Base-by-base conservation (phyloP, 2,797 vertebrate species). In the Pampus argenteus region DNA sequence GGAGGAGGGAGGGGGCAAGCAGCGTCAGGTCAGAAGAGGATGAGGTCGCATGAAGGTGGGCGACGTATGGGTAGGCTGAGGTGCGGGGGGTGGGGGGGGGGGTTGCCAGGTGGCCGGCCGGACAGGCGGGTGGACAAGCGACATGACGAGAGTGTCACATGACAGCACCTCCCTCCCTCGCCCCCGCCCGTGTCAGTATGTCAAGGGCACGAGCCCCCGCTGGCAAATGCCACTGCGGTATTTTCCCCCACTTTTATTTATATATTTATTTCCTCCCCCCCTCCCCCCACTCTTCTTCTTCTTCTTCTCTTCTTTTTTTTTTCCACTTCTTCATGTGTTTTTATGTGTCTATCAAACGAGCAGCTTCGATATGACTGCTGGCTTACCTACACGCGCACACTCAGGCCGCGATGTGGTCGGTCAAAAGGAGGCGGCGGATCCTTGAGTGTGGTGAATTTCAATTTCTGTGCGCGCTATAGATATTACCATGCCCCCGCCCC, bases 101-200 rank as follows among this genome's bases (percentile, higher is more conserved):
- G 50, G 76, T 64, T 90, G 96, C 96, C 96, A 98, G 97, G 97
- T 97, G 96, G 95, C 76, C 38, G 36, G 74, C 70, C 23, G 51
- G 77, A 57, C 56, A 47, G 51, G 59, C 55, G 36, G 62, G 71
- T 56, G 55, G 85, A 74, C 76, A 52, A 95, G 95, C 93, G 88
- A 95, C n/a, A 95, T 96, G 94, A 96, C 95, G 96, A 79, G 93
- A 94, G 94, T 96, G 96, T 96, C 96, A 97, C 95, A 95, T 97
- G 96, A 95, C 95, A 93, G 89, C 79, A 81, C 48, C 13, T 25
- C 36, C 29, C 63, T 15, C 56, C 29, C 73, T 71, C 42, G 40
- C 49, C 66, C 62, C 73, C 66, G 56, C 81, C 74, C 87, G 87
- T 96, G 97, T 98, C 96, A 97, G 88, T 91, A 79, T 97, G 97